These are phyloP conservation scores for Neodiprion virginianus DNA, from an alignment of 1,140 invertebrate species.

Conservation along the genomic window DNA sequence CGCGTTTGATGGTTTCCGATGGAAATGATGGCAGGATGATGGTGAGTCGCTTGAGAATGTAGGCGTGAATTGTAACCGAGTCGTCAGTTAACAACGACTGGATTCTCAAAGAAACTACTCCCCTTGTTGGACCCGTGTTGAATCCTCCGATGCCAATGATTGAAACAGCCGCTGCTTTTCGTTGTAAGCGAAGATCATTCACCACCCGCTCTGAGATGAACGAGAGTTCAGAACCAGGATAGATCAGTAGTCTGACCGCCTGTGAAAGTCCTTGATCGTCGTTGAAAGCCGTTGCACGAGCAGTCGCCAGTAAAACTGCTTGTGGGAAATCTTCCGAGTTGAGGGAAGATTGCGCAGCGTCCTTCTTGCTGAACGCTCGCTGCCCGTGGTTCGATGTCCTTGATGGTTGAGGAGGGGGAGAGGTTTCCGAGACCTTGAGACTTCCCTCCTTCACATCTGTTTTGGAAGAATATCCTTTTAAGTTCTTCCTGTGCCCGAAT, in stretches of 20 bases:
- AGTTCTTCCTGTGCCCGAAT: no score
- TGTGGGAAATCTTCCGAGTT: no score
- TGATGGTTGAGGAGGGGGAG: no score
- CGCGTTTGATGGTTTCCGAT: background rate
- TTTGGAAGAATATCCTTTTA: no score
- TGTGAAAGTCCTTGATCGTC: background rate
- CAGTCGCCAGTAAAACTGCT: background rate
- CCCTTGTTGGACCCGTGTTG: background rate
- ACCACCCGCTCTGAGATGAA: background rate
- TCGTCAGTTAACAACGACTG: background rate
- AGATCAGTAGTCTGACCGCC: background rate
- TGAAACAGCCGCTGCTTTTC: background rate
- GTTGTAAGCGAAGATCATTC: background rate
- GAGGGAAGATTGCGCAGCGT: no score
- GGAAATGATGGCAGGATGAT: background rate
- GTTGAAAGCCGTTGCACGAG: background rate
- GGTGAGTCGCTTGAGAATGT: background rate
- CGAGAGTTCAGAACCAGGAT: background rate
- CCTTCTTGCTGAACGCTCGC: no score
- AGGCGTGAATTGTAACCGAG: background rate
- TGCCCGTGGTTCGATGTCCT: no score
- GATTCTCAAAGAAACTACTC: background rate
- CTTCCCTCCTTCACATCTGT: no score
- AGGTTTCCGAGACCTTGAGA: no score
- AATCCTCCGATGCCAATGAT: background rate